A percentile compares a stretch with the other conserved stretches of the same genome.
phyloP scores from a whole-genome alignment of 2,113 vertebrate species.

The Syrrhaptes paradoxus region DNA sequence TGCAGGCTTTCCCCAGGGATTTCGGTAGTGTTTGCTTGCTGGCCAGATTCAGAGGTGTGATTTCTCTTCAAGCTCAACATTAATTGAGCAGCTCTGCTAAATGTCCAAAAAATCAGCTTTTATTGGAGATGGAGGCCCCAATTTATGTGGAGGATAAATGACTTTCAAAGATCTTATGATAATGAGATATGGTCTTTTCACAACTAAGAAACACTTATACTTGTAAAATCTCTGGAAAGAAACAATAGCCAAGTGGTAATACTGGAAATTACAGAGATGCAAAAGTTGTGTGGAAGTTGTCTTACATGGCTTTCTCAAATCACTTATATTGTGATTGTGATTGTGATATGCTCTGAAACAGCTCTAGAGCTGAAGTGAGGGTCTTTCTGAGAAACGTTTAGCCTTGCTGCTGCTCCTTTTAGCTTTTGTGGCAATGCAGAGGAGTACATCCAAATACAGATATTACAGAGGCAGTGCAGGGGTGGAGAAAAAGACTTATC shows the following conservation, averaged over 20 bases:
- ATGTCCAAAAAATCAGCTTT: not conserved
- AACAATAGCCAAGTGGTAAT: not conserved
- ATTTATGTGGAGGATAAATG: not conserved
- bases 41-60: not conserved
- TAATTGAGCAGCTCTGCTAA: not conserved
- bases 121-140: not conserved
- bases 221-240: not conserved
- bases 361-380: not conserved
- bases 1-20: not conserved
- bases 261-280: not conserved
- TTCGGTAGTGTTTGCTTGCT: not conserved
- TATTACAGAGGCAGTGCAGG: not conserved
- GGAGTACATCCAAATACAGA: not conserved
- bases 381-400: not conserved
- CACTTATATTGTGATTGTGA: not conserved
- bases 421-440: not conserved
- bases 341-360: not conserved
- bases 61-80: not conserved
- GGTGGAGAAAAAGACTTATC: not conserved
- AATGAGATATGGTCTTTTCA: not conserved
- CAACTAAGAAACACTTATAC: not conserved
- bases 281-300: not conserved
- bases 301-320: not conserved
- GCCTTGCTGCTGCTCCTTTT: not conserved
- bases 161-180: not conserved